Base-by-base conservation (phyloP, 2,113 vertebrate genomes). In the Pomatostomus ruficeps region DNA sequence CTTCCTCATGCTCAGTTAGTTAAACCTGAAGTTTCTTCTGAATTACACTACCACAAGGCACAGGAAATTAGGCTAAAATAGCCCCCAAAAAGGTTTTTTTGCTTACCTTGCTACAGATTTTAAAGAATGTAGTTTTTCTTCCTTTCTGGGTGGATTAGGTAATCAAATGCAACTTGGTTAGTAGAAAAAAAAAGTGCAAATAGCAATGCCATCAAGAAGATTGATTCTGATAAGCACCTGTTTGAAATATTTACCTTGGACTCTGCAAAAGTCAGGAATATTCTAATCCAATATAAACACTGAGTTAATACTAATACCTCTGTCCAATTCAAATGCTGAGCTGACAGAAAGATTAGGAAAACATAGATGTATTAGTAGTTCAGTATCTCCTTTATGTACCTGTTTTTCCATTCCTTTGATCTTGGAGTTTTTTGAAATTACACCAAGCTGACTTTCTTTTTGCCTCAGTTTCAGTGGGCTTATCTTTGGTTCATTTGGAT, bases 171-270 rank as follows among this genome's bases (percentile, higher is more conserved):
- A 33, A 85, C 88, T 85, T 77, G 10, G 7, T 33, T 28, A 52
- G 31, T 7, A 4, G 35, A 22, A 14, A 33, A 76, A 72, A 75
- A 90, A 48, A 11, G 16, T 52, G 18, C 58, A 84, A 93, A 91
- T 19, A 89, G 8, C 59, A 57, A 72, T 26, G 29, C 25, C 80
- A 49, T 92, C 58, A 93, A 78, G 87, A 91, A 95, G 92, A 92
- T 76, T 63, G 35, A 85, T 94, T 94, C 36, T 94, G 95, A 94
- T 96, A 86, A 88, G 6, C 1, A 2, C 9, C 40, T 49, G 29
- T 77, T 91, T 94, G 80, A 91, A 96, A 91, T 95, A 93, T 96
- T 95, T 97, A 83, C 55, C 43, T 92, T 96, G 94, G 90, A 93
- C 36, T 83, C 59, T 54, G 77, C 26, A 77, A 62, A 89, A 94